A percentile compares a stretch with the other conserved stretches of the same genome.
These are phyloP conservation scores for Aegypius monachus DNA, from an alignment of 2,113 vertebrate species.

Conservation along the genomic window DNA sequence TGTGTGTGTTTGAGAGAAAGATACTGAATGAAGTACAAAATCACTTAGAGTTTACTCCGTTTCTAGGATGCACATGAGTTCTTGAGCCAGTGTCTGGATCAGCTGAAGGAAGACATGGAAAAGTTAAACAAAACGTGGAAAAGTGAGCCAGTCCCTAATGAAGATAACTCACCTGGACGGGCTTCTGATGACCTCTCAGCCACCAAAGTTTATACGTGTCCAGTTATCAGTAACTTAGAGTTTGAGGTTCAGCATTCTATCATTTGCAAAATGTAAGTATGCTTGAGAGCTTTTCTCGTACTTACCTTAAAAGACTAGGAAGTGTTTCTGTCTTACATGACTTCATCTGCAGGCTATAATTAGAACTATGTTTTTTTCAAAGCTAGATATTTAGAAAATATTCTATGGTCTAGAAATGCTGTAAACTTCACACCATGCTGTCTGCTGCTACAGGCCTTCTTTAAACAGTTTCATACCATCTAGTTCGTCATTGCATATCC, in stretches of 20 bases:
- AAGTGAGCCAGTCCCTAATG: slow-evolving; percentile 77
- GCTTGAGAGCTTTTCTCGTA: neutral
- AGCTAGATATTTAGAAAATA: neutral
- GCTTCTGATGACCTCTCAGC: slow-evolving; percentile 81
- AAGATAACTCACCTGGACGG: slow-evolving; percentile 69
- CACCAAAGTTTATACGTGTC: slow-evolving; percentile 91
- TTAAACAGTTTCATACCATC: neutral
- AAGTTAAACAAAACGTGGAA: slow-evolving; percentile 94
- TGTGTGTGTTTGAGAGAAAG: neutral
- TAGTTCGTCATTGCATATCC: neutral
- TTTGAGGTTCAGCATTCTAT: slow-evolving; percentile 99
- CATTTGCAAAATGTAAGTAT: slow-evolving; percentile 90
- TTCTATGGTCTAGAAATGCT: neutral
- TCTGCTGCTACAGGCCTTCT: neutral
- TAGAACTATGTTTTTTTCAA: neutral
- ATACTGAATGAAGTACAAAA: neutral
- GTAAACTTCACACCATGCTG: fast-evolving
- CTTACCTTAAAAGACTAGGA: neutral
- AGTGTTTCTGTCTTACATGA: neutral
- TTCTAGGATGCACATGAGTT: slow-evolving; percentile 97
- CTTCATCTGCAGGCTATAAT: neutral
- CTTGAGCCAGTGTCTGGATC: slow-evolving; percentile 96
- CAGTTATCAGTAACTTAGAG: slow-evolving; percentile 92
- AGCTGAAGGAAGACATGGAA: slow-evolving; percentile 96
- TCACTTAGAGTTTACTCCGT: neutral